These are phyloP conservation scores for Antedon bifida DNA, from an alignment of 35 echinoderm and acorn worm genomes.

Conservation along the genomic window DNA sequence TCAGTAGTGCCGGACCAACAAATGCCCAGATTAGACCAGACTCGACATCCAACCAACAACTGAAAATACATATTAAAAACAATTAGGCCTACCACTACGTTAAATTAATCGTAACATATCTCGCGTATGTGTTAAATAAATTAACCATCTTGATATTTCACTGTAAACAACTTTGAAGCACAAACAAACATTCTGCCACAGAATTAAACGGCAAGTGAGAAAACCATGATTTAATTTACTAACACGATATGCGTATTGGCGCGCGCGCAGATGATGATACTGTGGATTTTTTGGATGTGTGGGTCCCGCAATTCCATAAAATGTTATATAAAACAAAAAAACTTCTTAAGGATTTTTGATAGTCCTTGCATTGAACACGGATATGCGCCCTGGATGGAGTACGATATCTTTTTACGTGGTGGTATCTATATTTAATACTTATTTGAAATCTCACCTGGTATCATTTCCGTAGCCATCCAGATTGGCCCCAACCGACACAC, in stretches of 20 bases:
- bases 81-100: not conserved
- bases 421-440: not conserved
- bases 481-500: slow-evolving; percentile 22
- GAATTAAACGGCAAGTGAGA: too few relatives aligned
- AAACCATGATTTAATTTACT: too few relatives aligned
- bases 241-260: too few relatives aligned
- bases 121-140: not conserved
- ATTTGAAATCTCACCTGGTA: slow-evolving; percentile 17
- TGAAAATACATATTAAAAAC: not conserved
- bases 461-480: slow-evolving; percentile 40
- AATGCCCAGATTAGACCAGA: slow-evolving; percentile 79
- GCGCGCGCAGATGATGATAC: too few relatives aligned
- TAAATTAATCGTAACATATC: too few relatives aligned
- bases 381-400: too few relatives aligned
- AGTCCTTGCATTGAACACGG: too few relatives aligned
- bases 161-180: slow-evolving; percentile 7
- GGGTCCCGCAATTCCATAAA: too few relatives aligned
- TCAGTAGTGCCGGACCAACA: slow-evolving; percentile 38
- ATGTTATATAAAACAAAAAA: too few relatives aligned
- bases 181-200: slow-evolving; percentile 4
- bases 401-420: not conserved
- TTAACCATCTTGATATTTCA: slow-evolving; percentile 1
- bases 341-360: too few relatives aligned
- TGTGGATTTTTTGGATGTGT: too few relatives aligned
- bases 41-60: slow-evolving; percentile 58